phyloP scores from a whole-genome alignment of 1,140 invertebrate genomes.

The Chelonus insularis region DNA sequence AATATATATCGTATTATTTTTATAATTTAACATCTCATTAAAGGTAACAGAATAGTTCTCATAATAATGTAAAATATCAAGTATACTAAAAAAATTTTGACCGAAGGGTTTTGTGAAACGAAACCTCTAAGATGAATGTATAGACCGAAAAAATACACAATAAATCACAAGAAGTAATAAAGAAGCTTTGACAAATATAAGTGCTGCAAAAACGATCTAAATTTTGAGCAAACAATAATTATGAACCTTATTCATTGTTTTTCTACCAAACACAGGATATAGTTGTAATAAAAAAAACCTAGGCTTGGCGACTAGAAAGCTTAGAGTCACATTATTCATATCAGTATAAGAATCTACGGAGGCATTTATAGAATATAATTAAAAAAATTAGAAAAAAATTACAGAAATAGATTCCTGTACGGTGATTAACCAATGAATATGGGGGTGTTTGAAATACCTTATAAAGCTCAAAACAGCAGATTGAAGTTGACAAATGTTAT shows the following conservation, averaged over 20 bases:
- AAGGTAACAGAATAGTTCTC: constrained; percentile 44
- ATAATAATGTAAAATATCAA: no score
- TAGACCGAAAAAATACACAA: no score
- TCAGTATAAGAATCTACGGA: constrained; percentile 37
- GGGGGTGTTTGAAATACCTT: no score
- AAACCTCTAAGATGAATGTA: no score
- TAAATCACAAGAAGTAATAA: no score
- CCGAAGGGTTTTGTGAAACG: no score
- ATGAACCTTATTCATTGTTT: constrained; percentile 34
- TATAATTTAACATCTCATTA: constrained; percentile 48
- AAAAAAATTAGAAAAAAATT: constrained; percentile 16
- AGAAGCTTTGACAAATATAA: no score
- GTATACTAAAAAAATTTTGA: no score
- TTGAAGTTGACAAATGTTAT: no score
- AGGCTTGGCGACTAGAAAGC: constrained; percentile 28
- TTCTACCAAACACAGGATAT: constrained; percentile 6
- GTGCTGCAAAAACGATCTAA: no score
- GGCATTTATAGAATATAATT: constrained; percentile 10
- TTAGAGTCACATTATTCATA: constrained; percentile 44
- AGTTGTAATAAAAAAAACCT: constrained; percentile 10
- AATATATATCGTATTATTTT: constrained; percentile 55
- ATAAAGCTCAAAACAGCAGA: no score
- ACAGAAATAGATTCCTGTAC: constrained; percentile 46
- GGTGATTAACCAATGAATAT: no score
- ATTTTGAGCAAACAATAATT: constrained; percentile 20